Evolutionary conservation across 1,140 invertebrate species (phyloP).

Genomic region (Eulimnadia texana): DNA sequence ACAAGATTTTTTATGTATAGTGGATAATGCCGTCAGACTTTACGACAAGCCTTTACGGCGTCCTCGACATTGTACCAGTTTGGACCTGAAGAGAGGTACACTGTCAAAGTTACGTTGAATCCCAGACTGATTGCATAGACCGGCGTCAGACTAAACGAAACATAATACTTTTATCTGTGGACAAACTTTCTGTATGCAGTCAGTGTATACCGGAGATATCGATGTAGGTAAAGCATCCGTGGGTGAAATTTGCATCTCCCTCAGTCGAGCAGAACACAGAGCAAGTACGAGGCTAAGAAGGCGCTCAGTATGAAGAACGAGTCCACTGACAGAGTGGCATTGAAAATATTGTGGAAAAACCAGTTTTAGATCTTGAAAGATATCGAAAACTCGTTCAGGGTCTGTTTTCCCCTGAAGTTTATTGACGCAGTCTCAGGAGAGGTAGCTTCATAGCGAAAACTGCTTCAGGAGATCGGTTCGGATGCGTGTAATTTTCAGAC

Average conservation of each 20-base stretch:
- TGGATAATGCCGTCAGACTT: conserved; percentile 37
- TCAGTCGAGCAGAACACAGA: background rate
- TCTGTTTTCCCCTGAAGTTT: too few species aligned
- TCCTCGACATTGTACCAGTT: conserved; percentile 46
- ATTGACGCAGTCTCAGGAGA: too few species aligned
- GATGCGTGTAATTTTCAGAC: too few species aligned
- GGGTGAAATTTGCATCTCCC: conserved; percentile 1
- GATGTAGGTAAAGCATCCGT: conserved; percentile 5
- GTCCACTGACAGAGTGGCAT: conserved; percentile 77
- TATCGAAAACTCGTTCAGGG: too few species aligned
- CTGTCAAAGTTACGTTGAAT: conserved; percentile 51
- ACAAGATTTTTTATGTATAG: conserved; percentile 47
- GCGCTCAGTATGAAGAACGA: conserved; percentile 71
- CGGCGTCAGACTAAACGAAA: conserved; percentile 57
- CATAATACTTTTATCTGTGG: too few species aligned
- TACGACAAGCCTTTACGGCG: conserved; percentile 42
- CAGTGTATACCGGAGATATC: conserved; percentile 13
- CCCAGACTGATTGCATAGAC: conserved; percentile 71
- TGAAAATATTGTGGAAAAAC: conserved; percentile 66
- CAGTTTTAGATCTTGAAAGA: conserved; percentile 35
- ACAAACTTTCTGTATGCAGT: too few species aligned
- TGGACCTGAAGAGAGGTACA: conserved; percentile 48
- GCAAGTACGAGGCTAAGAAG: conserved; percentile 13
- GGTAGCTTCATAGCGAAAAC: too few species aligned
- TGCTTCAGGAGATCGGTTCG: too few species aligned